These are phyloP conservation scores for Drosophila quinaria DNA, from an alignment of 2,888 invertebrate genomes.

Conservation along the genomic window DNA sequence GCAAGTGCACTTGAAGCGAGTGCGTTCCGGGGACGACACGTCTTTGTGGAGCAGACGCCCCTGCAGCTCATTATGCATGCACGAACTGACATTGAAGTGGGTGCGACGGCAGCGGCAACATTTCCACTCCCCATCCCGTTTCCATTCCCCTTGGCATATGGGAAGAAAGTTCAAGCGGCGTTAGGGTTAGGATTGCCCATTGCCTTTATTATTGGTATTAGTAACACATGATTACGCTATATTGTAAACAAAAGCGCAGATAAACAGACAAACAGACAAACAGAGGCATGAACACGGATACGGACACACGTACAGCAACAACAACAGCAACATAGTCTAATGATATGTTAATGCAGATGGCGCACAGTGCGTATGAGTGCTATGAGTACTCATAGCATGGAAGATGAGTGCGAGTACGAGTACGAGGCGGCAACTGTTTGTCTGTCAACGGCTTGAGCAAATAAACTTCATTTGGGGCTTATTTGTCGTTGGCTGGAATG, in stretches of 20 bases:
- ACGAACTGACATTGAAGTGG: conserved; percentile 78
- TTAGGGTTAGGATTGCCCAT: conserved; percentile 75
- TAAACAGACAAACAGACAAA: conserved; percentile 63
- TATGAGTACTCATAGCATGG: conserved; percentile 16
- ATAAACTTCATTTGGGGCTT: conserved; percentile 65
- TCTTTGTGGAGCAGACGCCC: conserved; percentile 29
- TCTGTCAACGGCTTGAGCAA: conserved; percentile 77
- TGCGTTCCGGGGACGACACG: conserved; percentile 53
- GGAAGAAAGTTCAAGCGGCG: conserved; percentile 47
- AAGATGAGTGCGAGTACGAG: conserved; percentile 14
- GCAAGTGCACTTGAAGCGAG: conserved; percentile 74
- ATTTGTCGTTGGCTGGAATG: conserved; percentile 58
- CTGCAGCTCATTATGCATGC: conserved; percentile 74
- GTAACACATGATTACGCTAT: conserved; percentile 80
- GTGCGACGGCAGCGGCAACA: conserved; percentile 51
- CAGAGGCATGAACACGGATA: conserved; percentile 32
- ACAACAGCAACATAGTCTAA: conserved; percentile 38
- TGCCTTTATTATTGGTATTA: conserved; percentile 77
- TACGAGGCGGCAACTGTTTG: conserved; percentile 63
- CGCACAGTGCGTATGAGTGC: conserved; percentile 76
- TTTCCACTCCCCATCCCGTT: background rate
- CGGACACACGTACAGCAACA: conserved; percentile 15
- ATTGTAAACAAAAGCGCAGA: conserved; percentile 77
- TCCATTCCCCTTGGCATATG: conserved; percentile 10
- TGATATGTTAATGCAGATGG: conserved; percentile 78